Percentiles rank a stretch among this genome's conserved stretches.
Conservation (phyloP, 1,140 invertebrate genomes). For the Aleiodes sp. region DNA sequence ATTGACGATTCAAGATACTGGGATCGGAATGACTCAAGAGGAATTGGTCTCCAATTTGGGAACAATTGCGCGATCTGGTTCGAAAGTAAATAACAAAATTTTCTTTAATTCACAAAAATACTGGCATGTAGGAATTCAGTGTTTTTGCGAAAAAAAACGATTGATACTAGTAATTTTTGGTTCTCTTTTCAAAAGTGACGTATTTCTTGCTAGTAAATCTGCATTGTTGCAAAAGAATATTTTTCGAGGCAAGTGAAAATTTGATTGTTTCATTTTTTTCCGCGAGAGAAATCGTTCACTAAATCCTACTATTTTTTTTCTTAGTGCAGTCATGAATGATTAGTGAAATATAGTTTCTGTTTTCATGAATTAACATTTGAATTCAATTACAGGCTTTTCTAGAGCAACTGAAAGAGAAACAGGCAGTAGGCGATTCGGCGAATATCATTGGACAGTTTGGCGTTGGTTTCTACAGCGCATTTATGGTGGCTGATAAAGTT, state of each 20-base stretch:
- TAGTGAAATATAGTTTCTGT: not conserved
- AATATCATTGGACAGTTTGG: conserved; percentile 98
- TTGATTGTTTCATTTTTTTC: too few relatives aligned
- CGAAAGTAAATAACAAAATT: conserved; percentile 74
- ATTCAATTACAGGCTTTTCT: conserved; percentile 75
- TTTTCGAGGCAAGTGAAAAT: too few relatives aligned
- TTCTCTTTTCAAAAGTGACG: too few relatives aligned
- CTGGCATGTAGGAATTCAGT: too few relatives aligned
- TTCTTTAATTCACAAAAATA: too few relatives aligned
- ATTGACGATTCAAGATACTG: conserved; percentile 91
- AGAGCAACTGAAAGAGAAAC: conserved; percentile 81
- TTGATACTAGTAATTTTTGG: too few relatives aligned
- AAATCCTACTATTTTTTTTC: too few relatives aligned
- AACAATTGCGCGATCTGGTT: conserved; percentile 94
- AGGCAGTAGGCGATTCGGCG: conserved; percentile 70
- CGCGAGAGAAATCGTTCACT: too few relatives aligned
- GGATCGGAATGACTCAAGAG: conserved; percentile 93
- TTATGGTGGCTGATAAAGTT: conserved; percentile 96
- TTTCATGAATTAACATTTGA: not conserved
- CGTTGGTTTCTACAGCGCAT: conserved; percentile 97
- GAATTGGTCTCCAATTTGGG: conserved; percentile 92
- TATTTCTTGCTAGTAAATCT: too few relatives aligned
- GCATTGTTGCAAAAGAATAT: too few relatives aligned
- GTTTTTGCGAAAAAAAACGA: too few relatives aligned
- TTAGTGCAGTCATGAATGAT: not conserved